Conservation (phyloP, 2,888 invertebrate species). For the Orthosia gracilis region DNA sequence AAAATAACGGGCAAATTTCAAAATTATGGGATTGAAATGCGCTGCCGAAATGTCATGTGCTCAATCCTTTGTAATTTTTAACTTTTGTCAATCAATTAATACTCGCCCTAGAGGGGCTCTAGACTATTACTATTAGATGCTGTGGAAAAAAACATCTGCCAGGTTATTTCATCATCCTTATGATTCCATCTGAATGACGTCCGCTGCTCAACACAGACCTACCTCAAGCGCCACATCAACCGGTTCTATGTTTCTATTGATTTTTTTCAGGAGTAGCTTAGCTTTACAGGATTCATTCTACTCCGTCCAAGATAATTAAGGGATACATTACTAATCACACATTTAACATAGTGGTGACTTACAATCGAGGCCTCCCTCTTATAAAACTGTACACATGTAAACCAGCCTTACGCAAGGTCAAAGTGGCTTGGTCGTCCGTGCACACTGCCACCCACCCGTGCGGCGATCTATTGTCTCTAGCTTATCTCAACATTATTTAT, state of each 20-base stretch:
- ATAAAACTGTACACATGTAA: conserved; percentile 4
- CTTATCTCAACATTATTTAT: conserved; percentile 88
- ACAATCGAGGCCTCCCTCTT: too few relatives aligned
- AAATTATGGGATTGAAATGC: background rate
- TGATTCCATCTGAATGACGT: background rate
- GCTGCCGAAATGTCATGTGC: background rate
- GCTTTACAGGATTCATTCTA: background rate
- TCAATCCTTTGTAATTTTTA: too few relatives aligned
- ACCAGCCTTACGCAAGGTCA: conserved; percentile 55
- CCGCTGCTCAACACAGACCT: too few relatives aligned
- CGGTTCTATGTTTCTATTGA: background rate
- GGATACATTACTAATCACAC: background rate
- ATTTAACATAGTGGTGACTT: background rate
- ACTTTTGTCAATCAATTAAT: too few relatives aligned
- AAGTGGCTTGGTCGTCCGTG: conserved; percentile 64
- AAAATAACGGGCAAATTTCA: background rate
- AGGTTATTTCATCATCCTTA: background rate
- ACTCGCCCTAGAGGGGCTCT: too few relatives aligned
- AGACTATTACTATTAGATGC: too few relatives aligned
- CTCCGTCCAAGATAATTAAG: background rate
- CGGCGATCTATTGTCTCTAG: conserved; percentile 84
- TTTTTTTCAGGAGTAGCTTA: too few relatives aligned
- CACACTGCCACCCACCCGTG: conserved; percentile 78
- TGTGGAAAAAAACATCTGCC: background rate
- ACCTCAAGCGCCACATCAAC: background rate